These are phyloP conservation scores for Notodonta ziczac DNA, from an alignment of 2,888 invertebrate species.

Conservation along the genomic window DNA sequence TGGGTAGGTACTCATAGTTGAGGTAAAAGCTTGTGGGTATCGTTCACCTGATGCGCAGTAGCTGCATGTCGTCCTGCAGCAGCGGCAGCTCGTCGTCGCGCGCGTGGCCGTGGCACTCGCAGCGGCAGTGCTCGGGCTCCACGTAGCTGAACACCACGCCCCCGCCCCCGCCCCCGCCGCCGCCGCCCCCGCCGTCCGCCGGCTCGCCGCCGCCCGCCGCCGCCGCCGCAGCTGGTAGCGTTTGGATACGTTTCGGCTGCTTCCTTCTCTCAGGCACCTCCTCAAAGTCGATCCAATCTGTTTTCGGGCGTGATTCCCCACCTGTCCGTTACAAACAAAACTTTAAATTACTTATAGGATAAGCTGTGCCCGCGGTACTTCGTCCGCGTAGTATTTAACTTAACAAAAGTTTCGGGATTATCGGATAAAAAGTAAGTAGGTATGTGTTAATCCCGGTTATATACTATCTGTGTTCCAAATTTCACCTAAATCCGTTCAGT, in stretches of 20 bases:
- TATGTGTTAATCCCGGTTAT: no score
- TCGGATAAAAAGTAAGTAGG: no score
- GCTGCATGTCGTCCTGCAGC: slow-evolving; percentile 39
- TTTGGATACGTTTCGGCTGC: slow-evolving; percentile 92
- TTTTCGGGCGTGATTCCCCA: slow-evolving; percentile 54
- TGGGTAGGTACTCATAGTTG: no score
- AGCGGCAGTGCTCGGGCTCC: slow-evolving; percentile 94
- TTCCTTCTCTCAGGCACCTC: slow-evolving; percentile 93
- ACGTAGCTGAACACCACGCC: slow-evolving; percentile 88
- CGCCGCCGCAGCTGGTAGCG: slow-evolving; percentile 86
- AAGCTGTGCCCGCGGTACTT: no score
- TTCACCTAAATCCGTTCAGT: no score
- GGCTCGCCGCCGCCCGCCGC: slow-evolving; percentile 57
- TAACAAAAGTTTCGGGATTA: no score
- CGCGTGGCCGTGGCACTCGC: slow-evolving; percentile 91
- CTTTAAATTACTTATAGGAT: no score
- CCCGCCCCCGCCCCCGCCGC: slow-evolving; percentile 52
- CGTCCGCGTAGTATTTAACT: no score
- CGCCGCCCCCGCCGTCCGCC: slow-evolving; percentile 52
- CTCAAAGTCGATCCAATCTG: slow-evolving; percentile 94
- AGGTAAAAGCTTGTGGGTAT: background rate
- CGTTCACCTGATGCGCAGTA: slow-evolving; percentile 17
- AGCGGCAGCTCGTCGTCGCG: slow-evolving; percentile 60
- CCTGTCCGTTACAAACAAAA: slow-evolving; percentile 19
- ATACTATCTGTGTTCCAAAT: no score